Percentiles rank a stretch among this genome's conserved stretches.
These are phyloP conservation scores for Drosophila tanythrix DNA, from an alignment of 2,888 invertebrate genomes.

Conservation along the genomic window DNA sequence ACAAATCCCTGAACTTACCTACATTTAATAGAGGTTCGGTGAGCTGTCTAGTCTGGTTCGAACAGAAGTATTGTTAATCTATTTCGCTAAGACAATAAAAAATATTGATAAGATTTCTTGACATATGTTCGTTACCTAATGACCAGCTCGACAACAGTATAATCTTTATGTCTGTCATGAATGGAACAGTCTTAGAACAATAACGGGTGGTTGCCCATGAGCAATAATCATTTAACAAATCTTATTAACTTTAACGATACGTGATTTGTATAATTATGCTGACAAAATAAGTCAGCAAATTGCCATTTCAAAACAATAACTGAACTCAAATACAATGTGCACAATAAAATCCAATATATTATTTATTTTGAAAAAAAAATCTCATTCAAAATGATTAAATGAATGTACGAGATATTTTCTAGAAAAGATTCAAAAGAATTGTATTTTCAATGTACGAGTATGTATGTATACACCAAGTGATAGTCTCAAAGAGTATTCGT, in stretches of 20 bases:
- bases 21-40: neutral
- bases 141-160: constrained; percentile 30
- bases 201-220: constrained; percentile 28
- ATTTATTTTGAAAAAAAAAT: neutral
- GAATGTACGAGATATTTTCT: neutral
- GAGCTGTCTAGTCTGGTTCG: neutral
- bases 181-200: constrained; percentile 21
- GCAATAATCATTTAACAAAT: constrained; percentile 20
- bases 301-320: neutral
- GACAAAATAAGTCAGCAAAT: constrained; percentile 20
- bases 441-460: neutral
- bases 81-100: constrained; percentile 12
- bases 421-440: neutral
- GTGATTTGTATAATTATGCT: constrained; percentile 25
- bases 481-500: neutral
- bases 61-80: constrained; percentile 31
- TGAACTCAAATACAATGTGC: neutral
- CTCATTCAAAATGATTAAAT: neutral
- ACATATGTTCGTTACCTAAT: constrained; percentile 9
- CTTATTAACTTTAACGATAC: constrained; percentile 14
- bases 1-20: neutral
- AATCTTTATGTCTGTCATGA: constrained; percentile 54
- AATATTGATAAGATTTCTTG: constrained; percentile 49
- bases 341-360: neutral
- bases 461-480: neutral